A percentile compares a stretch with the other conserved stretches of the same genome.
These are phyloP conservation scores for Rhombomys opimus DNA, from an alignment of 2,113 vertebrate species.

Conservation along the genomic window DNA sequence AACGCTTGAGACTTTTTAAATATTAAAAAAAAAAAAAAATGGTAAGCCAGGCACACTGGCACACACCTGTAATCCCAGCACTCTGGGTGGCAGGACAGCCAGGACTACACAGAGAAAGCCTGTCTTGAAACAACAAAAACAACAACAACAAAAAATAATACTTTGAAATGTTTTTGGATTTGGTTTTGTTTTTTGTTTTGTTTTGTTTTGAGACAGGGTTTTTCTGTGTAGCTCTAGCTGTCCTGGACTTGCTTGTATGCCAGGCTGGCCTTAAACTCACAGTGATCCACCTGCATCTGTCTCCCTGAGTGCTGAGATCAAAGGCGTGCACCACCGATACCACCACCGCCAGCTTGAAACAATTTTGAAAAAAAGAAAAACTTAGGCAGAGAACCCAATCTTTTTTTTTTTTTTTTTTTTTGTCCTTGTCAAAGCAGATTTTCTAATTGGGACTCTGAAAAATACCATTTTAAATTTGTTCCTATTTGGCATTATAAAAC, in stretches of 20 bases:
- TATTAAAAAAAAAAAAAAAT: no score
- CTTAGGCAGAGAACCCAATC: not conserved
- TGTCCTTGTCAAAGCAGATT: slow-evolving; percentile 39
- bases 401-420: not conserved
- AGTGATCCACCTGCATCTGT: not conserved
- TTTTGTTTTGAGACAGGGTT: not conserved
- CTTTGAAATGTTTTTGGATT: not conserved
- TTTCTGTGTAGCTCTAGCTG: not conserved
- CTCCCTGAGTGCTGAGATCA: not conserved
- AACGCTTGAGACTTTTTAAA: not conserved
- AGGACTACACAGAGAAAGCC: no score
- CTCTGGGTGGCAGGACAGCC: no score
- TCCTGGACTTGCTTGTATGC: no score
- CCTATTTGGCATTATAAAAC: not conserved
- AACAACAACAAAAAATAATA: not conserved
- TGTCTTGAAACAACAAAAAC: no score
- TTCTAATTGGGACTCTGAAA: slow-evolving; percentile 25
- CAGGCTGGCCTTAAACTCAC: not conserved
- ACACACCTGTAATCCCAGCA: no score
- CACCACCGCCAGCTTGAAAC: not conserved
- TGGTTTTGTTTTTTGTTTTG: not conserved
- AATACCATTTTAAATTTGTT: not conserved
- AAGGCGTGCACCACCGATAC: not conserved
- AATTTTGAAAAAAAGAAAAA: not conserved
- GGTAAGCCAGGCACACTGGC: no score